These are phyloP conservation scores for Aurelia coerulea DNA, from an alignment of 30 jellyfish, hydroid and myxozoan species.

Conservation along the genomic window DNA sequence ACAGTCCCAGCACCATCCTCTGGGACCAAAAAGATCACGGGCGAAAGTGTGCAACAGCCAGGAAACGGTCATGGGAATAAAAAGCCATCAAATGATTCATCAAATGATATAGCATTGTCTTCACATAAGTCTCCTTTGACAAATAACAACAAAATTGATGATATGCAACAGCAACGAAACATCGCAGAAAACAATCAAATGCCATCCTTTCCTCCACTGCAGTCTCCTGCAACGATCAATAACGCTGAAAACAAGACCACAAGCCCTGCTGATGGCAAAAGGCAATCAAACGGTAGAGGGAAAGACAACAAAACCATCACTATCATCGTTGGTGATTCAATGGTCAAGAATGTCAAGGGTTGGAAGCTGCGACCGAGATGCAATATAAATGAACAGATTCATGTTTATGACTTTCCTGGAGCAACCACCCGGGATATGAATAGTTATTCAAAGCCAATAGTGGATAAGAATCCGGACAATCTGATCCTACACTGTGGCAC, in stretches of 20 bases:
- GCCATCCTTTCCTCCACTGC: too few species aligned
- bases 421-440: conserved; percentile 9
- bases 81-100: too few species aligned
- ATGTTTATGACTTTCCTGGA: conserved; percentile 14
- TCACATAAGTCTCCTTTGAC: conserved; percentile 4
- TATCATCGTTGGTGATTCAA: conserved; percentile 13
- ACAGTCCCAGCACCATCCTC: too few species aligned
- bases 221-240: too few species aligned
- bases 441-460: conserved; percentile 6
- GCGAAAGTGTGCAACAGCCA: too few species aligned
- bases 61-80: too few species aligned
- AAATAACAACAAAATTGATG: too few species aligned
- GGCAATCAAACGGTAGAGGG: neutral
- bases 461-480: conserved; percentile 8
- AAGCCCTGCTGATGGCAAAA: too few species aligned
- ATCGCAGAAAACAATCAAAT: too few species aligned
- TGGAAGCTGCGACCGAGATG: conserved; percentile 4
- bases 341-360: conserved; percentile 13
- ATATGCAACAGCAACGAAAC: too few species aligned
- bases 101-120: neutral
- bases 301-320: neutral
- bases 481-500: neutral
- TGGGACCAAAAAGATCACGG: too few species aligned
- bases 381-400: conserved; percentile 4
- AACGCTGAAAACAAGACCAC: too few species aligned